These are phyloP conservation scores for Nymphicus hollandicus DNA, from an alignment of 2,113 vertebrate species.

Conservation along the genomic window DNA sequence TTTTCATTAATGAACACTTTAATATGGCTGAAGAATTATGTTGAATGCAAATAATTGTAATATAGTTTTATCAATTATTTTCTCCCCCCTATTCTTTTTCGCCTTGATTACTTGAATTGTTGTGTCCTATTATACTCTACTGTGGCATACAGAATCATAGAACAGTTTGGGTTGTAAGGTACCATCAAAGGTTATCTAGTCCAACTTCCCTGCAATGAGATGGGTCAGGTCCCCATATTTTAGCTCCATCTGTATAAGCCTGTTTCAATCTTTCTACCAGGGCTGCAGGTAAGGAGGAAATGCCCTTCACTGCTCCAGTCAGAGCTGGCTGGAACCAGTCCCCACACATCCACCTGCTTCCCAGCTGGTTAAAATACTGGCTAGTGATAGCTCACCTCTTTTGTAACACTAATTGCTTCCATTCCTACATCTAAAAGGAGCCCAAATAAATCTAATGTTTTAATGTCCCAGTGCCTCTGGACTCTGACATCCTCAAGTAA, in stretches of 20 bases:
- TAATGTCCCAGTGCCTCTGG: neutral
- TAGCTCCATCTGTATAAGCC: neutral
- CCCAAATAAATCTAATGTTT: neutral
- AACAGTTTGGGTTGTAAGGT: neutral
- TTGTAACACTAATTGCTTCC: neutral
- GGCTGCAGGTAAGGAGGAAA: neutral
- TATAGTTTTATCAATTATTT: neutral
- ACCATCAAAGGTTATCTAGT: neutral
- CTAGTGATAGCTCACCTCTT: neutral
- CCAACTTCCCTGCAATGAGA: neutral
- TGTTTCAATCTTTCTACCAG: neutral
- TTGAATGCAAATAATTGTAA: neutral
- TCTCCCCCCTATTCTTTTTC: neutral
- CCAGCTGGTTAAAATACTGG: neutral
- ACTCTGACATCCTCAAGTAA: neutral
- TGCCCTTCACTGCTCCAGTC: neutral
- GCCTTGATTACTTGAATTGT: neutral
- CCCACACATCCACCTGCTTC: neutral
- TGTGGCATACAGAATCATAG: neutral
- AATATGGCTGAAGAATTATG: neutral
- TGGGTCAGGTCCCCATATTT: neutral
- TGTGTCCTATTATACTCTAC: neutral
- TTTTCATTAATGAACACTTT: neutral
- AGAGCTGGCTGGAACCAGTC: neutral
- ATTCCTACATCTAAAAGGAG: neutral